phyloP scores from a whole-genome alignment of 2,113 vertebrate genomes.

The Suncus etruscus region DNA sequence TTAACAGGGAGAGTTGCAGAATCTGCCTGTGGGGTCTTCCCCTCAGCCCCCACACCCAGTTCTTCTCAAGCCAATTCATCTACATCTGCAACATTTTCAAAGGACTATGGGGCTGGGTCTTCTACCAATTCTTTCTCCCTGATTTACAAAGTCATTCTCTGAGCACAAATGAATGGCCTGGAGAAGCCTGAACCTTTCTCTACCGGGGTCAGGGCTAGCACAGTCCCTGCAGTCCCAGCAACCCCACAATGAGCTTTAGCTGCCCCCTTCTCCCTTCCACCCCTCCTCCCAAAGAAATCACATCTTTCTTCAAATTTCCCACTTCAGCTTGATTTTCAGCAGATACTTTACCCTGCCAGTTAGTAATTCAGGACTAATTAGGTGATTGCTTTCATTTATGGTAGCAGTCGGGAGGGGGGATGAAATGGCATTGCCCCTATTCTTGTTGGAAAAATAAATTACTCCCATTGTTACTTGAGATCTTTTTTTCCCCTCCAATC shows the following conservation, averaged over 20 bases:
- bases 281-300: conserved; percentile 44
- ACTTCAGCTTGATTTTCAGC: conserved; percentile 83
- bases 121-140: conserved; percentile 47
- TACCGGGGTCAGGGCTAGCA: conserved; percentile 28
- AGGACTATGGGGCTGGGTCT: conserved; percentile 35
- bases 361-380: conserved; percentile 87
- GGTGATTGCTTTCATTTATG: conserved; percentile 86
- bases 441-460: conserved; percentile 88
- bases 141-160: conserved; percentile 51
- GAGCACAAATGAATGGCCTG: conserved; percentile 64
- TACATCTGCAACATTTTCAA: conserved; percentile 53
- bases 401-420: conserved; percentile 74
- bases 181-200: conserved; percentile 31
- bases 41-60: neutral
- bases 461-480: conserved; percentile 82
- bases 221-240: conserved; percentile 14
- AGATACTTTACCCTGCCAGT: conserved; percentile 79
- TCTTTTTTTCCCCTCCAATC: conserved; percentile 74
- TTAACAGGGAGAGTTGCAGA: neutral
- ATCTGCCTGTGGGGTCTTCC: conserved; percentile 44
- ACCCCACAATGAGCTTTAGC: conserved; percentile 38
- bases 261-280: neutral
- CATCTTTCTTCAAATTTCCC: conserved; percentile 69
- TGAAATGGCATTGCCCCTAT: conserved; percentile 80
- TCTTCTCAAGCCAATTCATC: conserved; percentile 68